Evolutionary conservation across 64 coral and sea anemone genomes (phyloP).

Genomic region (Montipora sp.): DNA sequence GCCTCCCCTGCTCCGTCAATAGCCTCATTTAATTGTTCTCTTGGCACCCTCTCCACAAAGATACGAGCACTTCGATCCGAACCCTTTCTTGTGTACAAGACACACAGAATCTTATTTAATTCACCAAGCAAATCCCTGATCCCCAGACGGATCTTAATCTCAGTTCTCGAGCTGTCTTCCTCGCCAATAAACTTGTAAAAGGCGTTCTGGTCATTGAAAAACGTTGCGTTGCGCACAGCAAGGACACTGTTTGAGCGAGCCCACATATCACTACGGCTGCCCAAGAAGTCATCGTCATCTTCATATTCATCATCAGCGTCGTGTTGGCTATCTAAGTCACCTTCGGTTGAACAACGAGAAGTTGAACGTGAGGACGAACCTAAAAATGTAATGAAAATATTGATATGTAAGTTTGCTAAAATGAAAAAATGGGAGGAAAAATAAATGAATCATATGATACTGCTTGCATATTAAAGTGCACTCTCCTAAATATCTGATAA

Average conservation of each 20-base stretch:
- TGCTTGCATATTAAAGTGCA: too few species aligned
- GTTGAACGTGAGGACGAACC: not conserved
- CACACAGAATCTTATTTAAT: slow-evolving; percentile 78
- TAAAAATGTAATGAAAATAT: not conserved
- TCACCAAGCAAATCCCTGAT: slow-evolving; percentile 41
- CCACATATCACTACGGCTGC: slow-evolving; percentile 50
- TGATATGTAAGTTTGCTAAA: too few species aligned
- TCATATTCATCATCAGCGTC: slow-evolving; percentile 3
- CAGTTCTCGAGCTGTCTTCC: slow-evolving; percentile 75
- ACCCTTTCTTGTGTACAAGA: slow-evolving; percentile 67
- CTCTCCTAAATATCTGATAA: too few species aligned
- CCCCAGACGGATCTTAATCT: slow-evolving; percentile 68
- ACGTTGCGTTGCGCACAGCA: slow-evolving; percentile 38
- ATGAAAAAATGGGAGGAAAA: too few species aligned
- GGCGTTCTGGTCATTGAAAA: slow-evolving; percentile 64
- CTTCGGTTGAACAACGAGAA: not conserved
- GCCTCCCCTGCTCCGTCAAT: slow-evolving; percentile 18
- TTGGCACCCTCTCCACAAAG: slow-evolving; percentile 65
- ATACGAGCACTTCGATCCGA: slow-evolving; percentile 53
- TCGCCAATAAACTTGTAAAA: slow-evolving; percentile 88
- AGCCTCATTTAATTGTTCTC: slow-evolving; percentile 42
- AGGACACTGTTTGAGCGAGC: slow-evolving; percentile 28
- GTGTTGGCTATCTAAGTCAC: not conserved
- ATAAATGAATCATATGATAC: too few species aligned
- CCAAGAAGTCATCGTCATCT: slow-evolving; percentile 59